These are phyloP conservation scores for Microctonus hyperodae DNA, from an alignment of 2,888 invertebrate genomes.

Conservation along the genomic window DNA sequence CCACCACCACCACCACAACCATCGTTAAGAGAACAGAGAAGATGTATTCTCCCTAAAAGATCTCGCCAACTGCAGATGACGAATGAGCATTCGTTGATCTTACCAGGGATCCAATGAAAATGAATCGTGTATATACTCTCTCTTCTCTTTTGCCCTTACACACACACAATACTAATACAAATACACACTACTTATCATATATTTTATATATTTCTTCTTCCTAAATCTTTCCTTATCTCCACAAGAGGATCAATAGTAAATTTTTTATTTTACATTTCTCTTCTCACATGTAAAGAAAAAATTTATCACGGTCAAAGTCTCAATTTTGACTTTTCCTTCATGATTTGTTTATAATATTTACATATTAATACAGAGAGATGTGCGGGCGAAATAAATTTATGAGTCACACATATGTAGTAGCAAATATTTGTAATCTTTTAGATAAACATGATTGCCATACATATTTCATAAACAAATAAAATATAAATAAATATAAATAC, in stretches of 20 bases:
- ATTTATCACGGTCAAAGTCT: conserved; percentile 10
- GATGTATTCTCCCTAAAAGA: neutral
- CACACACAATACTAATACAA: too few relatives aligned
- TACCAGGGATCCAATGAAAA: neutral
- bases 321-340: too few relatives aligned
- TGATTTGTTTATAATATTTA: too few relatives aligned
- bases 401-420: too few relatives aligned
- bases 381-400: too few relatives aligned
- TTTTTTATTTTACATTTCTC: neutral
- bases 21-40: too few relatives aligned
- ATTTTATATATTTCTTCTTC: neutral
- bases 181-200: neutral
- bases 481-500: neutral
- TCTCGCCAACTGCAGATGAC: conserved; percentile 2
- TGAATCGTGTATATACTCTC: neutral
- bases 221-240: neutral
- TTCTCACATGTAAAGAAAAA: neutral
- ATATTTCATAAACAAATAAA: neutral
- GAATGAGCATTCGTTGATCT: neutral
- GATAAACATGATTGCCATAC: too few relatives aligned
- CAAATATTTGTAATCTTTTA: too few relatives aligned
- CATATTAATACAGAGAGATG: too few relatives aligned
- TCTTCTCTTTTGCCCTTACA: neutral
- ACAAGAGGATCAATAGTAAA: neutral
- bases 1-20: neutral